These are phyloP conservation scores for Heliconius hermathena DNA, from an alignment of 1,140 invertebrate genomes.

Conservation along the genomic window DNA sequence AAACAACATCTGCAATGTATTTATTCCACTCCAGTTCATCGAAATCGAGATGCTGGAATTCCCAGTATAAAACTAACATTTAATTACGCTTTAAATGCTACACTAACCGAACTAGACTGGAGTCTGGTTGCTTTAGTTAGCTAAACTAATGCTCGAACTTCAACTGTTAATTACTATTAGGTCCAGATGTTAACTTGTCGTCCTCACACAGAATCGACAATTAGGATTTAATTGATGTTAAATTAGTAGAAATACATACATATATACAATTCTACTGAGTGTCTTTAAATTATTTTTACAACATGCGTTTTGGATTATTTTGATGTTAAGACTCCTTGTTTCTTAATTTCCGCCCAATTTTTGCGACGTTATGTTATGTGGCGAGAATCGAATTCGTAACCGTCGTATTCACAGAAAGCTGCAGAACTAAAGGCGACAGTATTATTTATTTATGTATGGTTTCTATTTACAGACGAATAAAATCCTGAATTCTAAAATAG, in stretches of 20 bases:
- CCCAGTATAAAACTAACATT: constrained; percentile 18
- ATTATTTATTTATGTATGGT: too few species aligned
- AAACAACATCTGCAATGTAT: background rate
- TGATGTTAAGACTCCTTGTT: too few species aligned
- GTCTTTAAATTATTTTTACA: background rate
- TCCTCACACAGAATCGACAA: background rate
- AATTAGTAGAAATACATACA: background rate
- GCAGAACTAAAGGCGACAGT: too few species aligned
- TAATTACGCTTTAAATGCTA: constrained; percentile 22
- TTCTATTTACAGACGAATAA: too few species aligned
- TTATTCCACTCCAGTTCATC: background rate
- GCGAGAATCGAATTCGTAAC: too few species aligned
- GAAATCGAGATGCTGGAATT: background rate
- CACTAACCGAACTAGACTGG: constrained; percentile 17
- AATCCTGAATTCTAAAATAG: too few species aligned
- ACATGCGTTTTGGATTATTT: too few species aligned
- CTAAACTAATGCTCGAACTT: constrained; percentile 22
- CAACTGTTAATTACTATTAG: background rate
- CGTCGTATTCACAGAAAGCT: too few species aligned
- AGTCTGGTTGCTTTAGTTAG: background rate
- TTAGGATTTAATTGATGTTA: background rate
- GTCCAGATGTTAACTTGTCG: background rate
- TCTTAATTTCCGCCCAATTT: too few species aligned
- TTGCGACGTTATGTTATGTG: too few species aligned
- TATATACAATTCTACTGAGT: too few species aligned